Base-by-base conservation (phyloP, 2,888 invertebrate species). In the Steromphala cineraria region DNA sequence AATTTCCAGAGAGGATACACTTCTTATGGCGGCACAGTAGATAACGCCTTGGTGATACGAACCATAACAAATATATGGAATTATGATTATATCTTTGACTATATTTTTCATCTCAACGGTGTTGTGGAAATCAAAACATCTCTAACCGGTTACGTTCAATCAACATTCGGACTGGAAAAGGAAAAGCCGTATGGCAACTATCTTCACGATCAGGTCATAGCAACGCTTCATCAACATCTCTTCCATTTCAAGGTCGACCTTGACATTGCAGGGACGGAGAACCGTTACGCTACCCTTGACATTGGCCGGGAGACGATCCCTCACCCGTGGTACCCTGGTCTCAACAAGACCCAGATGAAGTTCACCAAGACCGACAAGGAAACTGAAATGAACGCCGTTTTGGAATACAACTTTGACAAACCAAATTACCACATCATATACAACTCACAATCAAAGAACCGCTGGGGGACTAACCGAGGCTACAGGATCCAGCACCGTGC, bases 241-340 rank as follows among this genome's bases (percentile, higher is more conserved):
- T 91, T 90, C 82, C 89, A 90, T 85, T 90, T 83, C 82, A 91
- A 91, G 83, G 82, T 90, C n/a, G 92, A 92, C 84, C 76, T 92
- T 36, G 92, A 92, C 81, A 88, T 91, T 15, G 89, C 83, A 2
- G 88, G 88, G 1, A 52, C 83, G 21, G 75, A 81, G 71, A 92
- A 92, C 83, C 83, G 90, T 19, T 90, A 89, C 82, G 87, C 87
- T 17, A 85, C 88, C 10, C 62, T 88, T 28, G 86, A 89, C 46
- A 82, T 90, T n/a, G 80, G 80, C 3, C 81, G 79, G 0, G 87
- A 89, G 74, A 84, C 83, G 4, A 79, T 83, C 2, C 80, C 81
- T 8, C 84, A 87, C 36, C 86, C 85, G 13, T 89, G 89, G 87
- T 87, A 84, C 28, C 81, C 83, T 10, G 77, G 67, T 0, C 21